phyloP scores from a whole-genome alignment of 1,140 invertebrate genomes.

The Diorhabda carinulata region DNA sequence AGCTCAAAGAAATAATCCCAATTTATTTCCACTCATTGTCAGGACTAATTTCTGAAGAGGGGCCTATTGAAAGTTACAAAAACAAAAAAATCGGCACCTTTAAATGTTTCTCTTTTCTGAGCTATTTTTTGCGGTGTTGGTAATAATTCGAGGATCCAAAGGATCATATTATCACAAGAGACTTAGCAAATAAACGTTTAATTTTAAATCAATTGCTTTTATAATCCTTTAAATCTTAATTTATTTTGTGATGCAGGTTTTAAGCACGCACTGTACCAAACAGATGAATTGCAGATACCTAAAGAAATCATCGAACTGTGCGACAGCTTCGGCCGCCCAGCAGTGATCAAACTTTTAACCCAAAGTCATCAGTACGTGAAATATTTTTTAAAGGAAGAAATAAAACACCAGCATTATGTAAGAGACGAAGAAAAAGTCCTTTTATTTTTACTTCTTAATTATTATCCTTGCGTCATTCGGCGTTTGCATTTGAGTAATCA shows the following conservation, averaged over 20 bases:
- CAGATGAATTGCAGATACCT: conserved; percentile 26
- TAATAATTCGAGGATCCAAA: too few species aligned
- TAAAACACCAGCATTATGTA: conserved; percentile 26
- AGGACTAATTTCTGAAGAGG: too few species aligned
- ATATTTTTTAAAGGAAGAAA: conserved; percentile 24
- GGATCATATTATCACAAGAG: too few species aligned
- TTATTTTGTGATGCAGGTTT: background rate
- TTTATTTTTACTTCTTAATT: conserved; percentile 27
- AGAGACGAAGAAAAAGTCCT: conserved; percentile 27
- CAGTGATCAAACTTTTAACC: conserved; percentile 24
- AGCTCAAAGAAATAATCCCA: too few species aligned
- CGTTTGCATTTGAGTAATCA: conserved; percentile 30
- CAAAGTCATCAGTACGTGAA: conserved; percentile 26
- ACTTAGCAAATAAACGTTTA: too few species aligned
- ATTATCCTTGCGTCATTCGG: conserved; percentile 31
- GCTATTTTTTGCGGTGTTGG: too few species aligned
- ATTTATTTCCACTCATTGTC: too few species aligned
- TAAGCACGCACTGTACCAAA: conserved; percentile 26
- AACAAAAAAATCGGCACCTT: too few species aligned
- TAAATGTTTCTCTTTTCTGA: too few species aligned
- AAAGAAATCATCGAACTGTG: conserved; percentile 20
- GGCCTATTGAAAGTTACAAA: too few species aligned
- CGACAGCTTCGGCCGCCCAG: conserved; percentile 17
- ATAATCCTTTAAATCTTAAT: background rate
- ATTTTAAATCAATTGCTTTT: too few species aligned